A percentile compares a stretch with the other conserved stretches of the same genome.
phyloP scores from a whole-genome alignment of 2,797 vertebrate genomes.

The Aratinga solstitialis region DNA sequence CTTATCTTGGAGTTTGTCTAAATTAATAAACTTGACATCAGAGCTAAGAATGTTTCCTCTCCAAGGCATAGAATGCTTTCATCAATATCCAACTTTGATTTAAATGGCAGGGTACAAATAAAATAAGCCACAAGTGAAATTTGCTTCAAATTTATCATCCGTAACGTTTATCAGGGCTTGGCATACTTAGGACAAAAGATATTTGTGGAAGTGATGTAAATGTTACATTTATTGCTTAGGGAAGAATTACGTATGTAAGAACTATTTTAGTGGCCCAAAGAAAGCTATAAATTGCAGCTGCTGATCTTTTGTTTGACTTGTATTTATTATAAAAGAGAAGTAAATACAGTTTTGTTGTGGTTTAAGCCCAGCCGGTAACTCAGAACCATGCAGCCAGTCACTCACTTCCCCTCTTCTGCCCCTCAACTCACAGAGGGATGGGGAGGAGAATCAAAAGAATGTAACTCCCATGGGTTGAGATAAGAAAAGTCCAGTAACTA shows the following conservation, averaged over 20 bases:
- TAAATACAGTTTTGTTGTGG: not conserved
- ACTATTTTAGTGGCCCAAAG: not conserved
- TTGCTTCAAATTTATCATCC: conserved; percentile 5
- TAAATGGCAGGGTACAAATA: conserved; percentile 2
- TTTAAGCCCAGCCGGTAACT: not conserved
- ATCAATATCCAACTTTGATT: not conserved
- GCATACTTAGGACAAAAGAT: not conserved
- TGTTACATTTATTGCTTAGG: not conserved
- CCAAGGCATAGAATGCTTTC: not conserved
- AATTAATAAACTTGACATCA: conserved; percentile 3
- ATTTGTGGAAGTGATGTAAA: not conserved
- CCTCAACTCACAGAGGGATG: not conserved
- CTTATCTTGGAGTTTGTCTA: conserved; percentile 14
- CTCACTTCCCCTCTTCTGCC: not conserved
- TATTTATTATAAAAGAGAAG: not conserved
- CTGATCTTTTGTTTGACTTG: not conserved
- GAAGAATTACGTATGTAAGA: not conserved
- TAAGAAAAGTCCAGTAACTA: not conserved
- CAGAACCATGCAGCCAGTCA: not conserved
- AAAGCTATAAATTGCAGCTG: not conserved
- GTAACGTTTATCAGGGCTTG: not conserved
- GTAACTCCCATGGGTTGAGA: not conserved
- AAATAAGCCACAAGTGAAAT: conserved; percentile 9
- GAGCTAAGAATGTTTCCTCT: conserved; percentile 25
- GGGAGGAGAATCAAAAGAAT: not conserved